phyloP scores from a whole-genome alignment of 2,888 invertebrate genomes.

The Amiota mariae region DNA sequence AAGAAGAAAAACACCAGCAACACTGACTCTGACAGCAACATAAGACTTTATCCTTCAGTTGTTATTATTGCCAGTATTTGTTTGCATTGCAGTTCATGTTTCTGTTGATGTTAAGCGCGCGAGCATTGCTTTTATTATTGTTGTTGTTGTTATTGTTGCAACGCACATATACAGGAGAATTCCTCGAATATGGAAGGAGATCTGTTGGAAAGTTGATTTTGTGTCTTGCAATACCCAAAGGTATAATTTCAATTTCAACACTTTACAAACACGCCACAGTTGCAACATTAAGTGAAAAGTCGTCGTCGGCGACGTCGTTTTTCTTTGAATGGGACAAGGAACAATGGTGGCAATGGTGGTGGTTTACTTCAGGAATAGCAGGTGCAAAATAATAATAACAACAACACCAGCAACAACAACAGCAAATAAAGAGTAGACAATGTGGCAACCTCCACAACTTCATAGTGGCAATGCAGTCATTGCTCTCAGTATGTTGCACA shows the following conservation, averaged over 20 bases:
- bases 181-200: too few relatives aligned
- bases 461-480: background rate
- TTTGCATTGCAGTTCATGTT: constrained; percentile 35
- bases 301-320: background rate
- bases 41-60: background rate
- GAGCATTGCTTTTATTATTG: constrained; percentile 6
- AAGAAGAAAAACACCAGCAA: constrained; percentile 31
- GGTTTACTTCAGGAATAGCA: background rate
- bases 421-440: background rate
- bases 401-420: constrained; percentile 12
- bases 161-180: constrained; percentile 37
- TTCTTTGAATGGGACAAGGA: too few relatives aligned
- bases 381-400: constrained; percentile 1
- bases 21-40: background rate
- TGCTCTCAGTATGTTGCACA: constrained; percentile 1
- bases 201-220: too few relatives aligned
- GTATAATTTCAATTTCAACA: constrained; percentile 70
- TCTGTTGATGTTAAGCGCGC: constrained; percentile 28
- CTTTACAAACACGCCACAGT: constrained; percentile 65
- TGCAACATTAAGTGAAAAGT: constrained; percentile 65
- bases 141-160: constrained; percentile 9
- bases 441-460: background rate
- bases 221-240: constrained; percentile 37
- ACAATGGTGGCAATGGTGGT: too few relatives aligned
- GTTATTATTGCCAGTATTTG: constrained; percentile 43